Conservation (phyloP, 2,797 vertebrate species). For the Oreochromis grahami region DNA sequence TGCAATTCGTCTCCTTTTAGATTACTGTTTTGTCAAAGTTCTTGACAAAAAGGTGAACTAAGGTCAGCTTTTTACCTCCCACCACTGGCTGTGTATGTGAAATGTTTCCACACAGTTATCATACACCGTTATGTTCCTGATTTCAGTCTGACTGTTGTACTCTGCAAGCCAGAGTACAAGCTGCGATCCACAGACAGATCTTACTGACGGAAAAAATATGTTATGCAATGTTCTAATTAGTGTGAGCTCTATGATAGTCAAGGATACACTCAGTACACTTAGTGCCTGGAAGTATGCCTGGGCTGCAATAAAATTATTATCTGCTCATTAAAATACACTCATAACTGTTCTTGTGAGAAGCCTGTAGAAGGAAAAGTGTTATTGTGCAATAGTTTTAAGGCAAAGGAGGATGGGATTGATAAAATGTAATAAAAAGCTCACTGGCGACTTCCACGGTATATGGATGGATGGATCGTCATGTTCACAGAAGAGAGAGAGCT, state of each 20-base stretch:
- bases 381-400: background rate
- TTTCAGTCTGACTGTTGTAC: background rate
- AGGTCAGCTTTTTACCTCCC: background rate
- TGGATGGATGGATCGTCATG: rapidly evolving
- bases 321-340: background rate
- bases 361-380: background rate
- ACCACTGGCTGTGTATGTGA: background rate
- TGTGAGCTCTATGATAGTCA: background rate
- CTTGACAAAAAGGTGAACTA: rapidly evolving
- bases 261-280: background rate
- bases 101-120: background rate
- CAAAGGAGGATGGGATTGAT: background rate
- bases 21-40: background rate
- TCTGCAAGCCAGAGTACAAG: background rate
- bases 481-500: background rate
- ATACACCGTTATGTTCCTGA: background rate
- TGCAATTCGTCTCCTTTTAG: rapidly evolving
- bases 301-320: background rate
- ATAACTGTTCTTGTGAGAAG: background rate
- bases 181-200: background rate
- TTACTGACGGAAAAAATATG: background rate
- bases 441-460: background rate
- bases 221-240: background rate
- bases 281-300: background rate
- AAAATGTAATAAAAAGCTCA: background rate